phyloP scores from a whole-genome alignment of 2,113 vertebrate genomes.

The Procapra przewalskii region DNA sequence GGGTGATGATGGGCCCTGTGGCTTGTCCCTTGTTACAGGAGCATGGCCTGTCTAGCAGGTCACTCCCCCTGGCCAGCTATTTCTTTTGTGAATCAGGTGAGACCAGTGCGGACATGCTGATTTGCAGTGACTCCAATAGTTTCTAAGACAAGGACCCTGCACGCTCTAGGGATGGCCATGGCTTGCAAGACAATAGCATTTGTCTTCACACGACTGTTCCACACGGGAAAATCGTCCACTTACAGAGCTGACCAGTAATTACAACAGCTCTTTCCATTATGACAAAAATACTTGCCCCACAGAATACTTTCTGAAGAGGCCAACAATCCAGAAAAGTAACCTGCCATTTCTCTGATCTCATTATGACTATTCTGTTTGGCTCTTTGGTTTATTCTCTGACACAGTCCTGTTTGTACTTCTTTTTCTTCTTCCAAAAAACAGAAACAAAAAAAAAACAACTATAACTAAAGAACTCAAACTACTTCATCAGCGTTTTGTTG shows the following conservation, averaged over 20 bases:
- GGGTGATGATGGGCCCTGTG: background rate
- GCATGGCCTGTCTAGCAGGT: background rate
- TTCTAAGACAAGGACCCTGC: background rate
- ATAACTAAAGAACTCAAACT: background rate
- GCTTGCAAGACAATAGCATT: background rate
- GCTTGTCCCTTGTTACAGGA: background rate
- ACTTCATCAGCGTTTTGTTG: slow-evolving; percentile 15
- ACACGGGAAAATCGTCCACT: background rate
- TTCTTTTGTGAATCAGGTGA: background rate
- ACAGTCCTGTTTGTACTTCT: background rate
- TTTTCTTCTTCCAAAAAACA: background rate
- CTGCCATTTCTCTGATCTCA: slow-evolving; percentile 36
- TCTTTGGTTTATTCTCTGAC: slow-evolving; percentile 27
- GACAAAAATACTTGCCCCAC: background rate
- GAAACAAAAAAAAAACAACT: background rate
- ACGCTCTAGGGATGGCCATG: background rate
- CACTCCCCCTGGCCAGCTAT: background rate
- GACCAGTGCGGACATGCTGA: background rate
- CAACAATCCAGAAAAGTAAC: background rate
- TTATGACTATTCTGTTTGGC: slow-evolving; percentile 16
- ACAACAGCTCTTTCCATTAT: background rate
- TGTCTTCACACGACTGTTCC: background rate
- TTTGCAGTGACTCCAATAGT: background rate
- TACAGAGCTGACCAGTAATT: background rate
- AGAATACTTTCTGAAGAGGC: background rate